Conservation (phyloP, 2,113 vertebrate species). For the Podiceps cristatus region DNA sequence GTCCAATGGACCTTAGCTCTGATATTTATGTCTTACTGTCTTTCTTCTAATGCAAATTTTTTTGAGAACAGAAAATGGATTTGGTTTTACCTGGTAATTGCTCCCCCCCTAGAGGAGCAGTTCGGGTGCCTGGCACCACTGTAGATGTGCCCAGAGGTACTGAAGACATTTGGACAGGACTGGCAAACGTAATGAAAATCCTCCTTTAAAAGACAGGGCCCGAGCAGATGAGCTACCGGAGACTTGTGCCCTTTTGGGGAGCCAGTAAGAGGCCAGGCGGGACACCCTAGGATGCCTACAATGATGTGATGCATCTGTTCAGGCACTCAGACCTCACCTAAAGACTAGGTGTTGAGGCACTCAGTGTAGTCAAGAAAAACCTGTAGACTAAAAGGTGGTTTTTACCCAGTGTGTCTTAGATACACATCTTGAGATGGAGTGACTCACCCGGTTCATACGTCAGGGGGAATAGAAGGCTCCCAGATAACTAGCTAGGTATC, state of each 20-base stretch:
- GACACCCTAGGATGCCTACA: fast-evolving
- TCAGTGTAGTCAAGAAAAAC: neutral
- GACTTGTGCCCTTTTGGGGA: neutral
- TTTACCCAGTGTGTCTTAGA: neutral
- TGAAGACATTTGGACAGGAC: neutral
- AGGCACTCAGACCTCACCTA: neutral
- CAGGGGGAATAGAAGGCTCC: neutral
- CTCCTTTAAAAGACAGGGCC: neutral
- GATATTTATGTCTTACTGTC: neutral
- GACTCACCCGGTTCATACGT: neutral
- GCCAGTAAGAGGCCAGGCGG: neutral
- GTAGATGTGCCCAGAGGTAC: neutral
- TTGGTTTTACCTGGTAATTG: neutral
- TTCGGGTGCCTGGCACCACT: neutral
- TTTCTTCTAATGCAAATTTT: neutral
- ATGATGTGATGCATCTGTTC: neutral
- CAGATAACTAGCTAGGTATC: neutral
- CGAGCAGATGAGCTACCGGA: neutral
- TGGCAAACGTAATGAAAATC: neutral
- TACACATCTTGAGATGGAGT: neutral
- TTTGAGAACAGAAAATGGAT: neutral
- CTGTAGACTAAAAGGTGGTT: neutral
- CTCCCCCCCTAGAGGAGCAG: neutral
- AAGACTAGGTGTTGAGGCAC: neutral
- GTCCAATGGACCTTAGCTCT: neutral